Evolutionary conservation across 2,888 invertebrate species (phyloP).

Genomic region (Unio delphinus): DNA sequence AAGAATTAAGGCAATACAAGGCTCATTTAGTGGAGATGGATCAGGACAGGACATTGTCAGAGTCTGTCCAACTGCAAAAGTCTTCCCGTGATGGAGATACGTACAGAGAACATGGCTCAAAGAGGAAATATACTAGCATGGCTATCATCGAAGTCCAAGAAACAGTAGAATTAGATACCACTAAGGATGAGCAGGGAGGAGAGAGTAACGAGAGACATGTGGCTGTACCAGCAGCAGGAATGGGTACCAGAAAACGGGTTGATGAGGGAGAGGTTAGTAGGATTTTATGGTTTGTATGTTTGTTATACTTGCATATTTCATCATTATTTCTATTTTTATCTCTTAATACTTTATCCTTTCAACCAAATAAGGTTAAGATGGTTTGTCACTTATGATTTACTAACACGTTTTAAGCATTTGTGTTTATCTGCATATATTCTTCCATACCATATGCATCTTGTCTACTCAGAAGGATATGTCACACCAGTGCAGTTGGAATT

Average conservation of each 20-base stretch:
- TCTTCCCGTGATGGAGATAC: slow-evolving; percentile 1
- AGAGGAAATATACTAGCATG: slow-evolving; percentile 21
- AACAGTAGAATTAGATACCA: slow-evolving; percentile 48
- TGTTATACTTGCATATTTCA: no score
- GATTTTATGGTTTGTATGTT: not conserved
- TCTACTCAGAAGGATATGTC: no score
- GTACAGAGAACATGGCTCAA: slow-evolving; percentile 24
- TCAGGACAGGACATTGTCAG: slow-evolving; percentile 5
- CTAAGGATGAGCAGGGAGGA: slow-evolving; percentile 36
- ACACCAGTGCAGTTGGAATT: no score
- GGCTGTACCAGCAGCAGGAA: slow-evolving; percentile 45
- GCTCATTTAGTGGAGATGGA: slow-evolving; percentile 12
- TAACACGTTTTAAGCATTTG: no score
- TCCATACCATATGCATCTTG: no score
- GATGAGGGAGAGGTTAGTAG: slow-evolving; percentile 56
- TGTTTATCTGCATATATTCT: no score
- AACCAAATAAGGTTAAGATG: no score
- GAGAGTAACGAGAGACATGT: slow-evolving; percentile 43
- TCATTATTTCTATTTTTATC: no score
- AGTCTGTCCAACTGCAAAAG: not conserved
- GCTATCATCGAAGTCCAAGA: slow-evolving; percentile 62
- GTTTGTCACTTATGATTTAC: no score
- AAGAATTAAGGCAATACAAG: slow-evolving; percentile 27
- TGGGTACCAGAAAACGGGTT: slow-evolving; percentile 43
- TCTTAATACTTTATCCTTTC: no score